Percentiles rank a stretch among this genome's conserved stretches.
phyloP scores from a whole-genome alignment of 2,113 vertebrate species.

The crab-eating macaque (Macaca fascicularis) region DNA sequence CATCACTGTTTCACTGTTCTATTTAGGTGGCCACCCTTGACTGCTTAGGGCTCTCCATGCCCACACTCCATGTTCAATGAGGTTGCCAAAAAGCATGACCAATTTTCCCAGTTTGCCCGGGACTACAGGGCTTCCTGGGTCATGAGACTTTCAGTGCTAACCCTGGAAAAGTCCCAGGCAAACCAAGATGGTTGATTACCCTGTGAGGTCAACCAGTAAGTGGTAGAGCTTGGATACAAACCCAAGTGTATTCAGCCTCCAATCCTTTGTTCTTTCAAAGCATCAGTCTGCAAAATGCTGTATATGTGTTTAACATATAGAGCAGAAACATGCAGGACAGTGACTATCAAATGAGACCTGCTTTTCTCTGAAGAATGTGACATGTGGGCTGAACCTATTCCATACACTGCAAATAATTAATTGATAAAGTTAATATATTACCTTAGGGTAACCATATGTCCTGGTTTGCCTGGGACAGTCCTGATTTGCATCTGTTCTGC shows the following conservation, averaged over 20 bases:
- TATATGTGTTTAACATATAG: neutral
- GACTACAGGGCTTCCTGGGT: neutral
- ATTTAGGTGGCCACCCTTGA: neutral
- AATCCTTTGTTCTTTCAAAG: neutral
- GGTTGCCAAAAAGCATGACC: neutral
- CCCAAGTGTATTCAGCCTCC: neutral
- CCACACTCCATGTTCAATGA: neutral
- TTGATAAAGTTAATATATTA: constrained; percentile 79
- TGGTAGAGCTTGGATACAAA: neutral
- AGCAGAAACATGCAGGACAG: neutral
- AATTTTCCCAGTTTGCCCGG: neutral
- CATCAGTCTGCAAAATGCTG: neutral
- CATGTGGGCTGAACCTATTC: constrained; percentile 59
- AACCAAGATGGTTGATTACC: neutral
- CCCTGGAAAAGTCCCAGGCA: neutral
- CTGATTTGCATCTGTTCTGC: constrained; percentile 60
- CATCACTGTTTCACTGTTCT: neutral
- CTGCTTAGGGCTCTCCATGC: neutral
- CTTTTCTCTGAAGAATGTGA: constrained; percentile 54
- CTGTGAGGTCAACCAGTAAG: neutral
- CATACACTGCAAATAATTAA: constrained; percentile 79
- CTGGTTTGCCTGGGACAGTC: constrained; percentile 45
- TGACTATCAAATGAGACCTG: neutral
- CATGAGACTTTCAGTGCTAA: neutral
- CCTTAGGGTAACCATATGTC: constrained; percentile 49